A percentile compares a stretch with the other conserved stretches of the same genome.
These are phyloP conservation scores for Ictidomys tridecemlineatus DNA, from an alignment of 2,113 vertebrate genomes.

Conservation along the genomic window DNA sequence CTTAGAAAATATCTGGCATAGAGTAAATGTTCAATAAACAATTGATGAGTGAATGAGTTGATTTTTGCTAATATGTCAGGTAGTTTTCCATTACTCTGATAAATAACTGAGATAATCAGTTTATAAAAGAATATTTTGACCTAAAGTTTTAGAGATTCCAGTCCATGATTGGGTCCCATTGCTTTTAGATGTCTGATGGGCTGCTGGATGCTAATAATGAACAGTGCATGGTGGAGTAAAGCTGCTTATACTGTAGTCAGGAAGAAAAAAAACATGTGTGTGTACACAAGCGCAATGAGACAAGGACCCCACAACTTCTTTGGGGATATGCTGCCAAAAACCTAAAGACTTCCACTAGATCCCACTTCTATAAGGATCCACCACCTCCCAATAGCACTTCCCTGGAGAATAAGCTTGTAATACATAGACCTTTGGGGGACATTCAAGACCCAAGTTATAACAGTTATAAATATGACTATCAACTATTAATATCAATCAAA, in stretches of 20 bases:
- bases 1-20: background rate
- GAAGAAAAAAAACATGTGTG: rapidly evolving
- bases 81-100: background rate
- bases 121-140: background rate
- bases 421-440: background rate
- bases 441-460: background rate
- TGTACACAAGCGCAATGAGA: background rate
- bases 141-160: background rate
- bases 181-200: background rate
- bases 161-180: background rate
- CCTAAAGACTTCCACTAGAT: background rate
- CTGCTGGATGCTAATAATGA: background rate
- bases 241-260: background rate
- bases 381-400: too few relatives aligned
- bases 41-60: background rate
- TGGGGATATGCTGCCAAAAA: background rate
- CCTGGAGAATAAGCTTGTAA: background rate
- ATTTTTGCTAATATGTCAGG: background rate
- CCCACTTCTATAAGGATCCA: background rate
- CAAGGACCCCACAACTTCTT: background rate
- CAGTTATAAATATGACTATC: background rate
- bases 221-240: background rate
- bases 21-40: background rate
- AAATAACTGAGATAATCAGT: background rate
- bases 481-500: background rate